Base-by-base conservation (phyloP, 2,888 invertebrate genomes). In the Drosophila affinis region DNA sequence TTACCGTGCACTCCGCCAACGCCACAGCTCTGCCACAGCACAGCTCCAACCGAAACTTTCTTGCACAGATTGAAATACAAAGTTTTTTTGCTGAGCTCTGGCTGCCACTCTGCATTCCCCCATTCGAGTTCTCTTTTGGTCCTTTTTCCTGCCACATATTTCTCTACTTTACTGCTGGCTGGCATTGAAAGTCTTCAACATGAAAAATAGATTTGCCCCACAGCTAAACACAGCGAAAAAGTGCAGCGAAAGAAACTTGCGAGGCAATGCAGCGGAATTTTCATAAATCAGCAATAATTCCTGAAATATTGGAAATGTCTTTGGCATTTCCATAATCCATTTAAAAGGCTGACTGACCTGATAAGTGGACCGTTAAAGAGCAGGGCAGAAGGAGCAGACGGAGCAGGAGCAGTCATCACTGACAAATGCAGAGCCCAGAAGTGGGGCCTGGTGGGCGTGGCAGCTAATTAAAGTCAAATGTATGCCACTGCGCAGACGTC, bases 41-140 rank as follows among this genome's bases (percentile, higher is more conserved):
- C 21, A 21, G 21, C 21, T 21, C 21, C 21, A 21, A 9, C 56
- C 57, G 65, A 82, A 83, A 86, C 74, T 79, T 81, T 75, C 81
- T 87, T 79, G 81, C 87, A 68, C 81, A 83, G 81, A 84, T 83
- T 83, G 87, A 83, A 87, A 87, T 81, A 79, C 81, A 84, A 87
- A 84, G 82, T 86, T 83, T 83, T 81, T 85, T 83, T 77, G 76
- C 75, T 56, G 62, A 79, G 81, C 72, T 72, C 64, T 53, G 71
- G 63, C 55, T 62, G 67, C 54, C 54, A 52, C 61, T 49, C 62
- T 73, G 46, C 49, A 57, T 69, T 54, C 59, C 71, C 18, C 18
- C 29, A 12, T 24, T n/a, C 46, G 45, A 9, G 3, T 21, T 39
- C 59, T 53, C 12, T 10, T 52, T n/a, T n/a, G n/a, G n/a, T n/a